phyloP scores from a whole-genome alignment of 2,888 invertebrate genomes.

The Microctonus aethiopoides region DNA sequence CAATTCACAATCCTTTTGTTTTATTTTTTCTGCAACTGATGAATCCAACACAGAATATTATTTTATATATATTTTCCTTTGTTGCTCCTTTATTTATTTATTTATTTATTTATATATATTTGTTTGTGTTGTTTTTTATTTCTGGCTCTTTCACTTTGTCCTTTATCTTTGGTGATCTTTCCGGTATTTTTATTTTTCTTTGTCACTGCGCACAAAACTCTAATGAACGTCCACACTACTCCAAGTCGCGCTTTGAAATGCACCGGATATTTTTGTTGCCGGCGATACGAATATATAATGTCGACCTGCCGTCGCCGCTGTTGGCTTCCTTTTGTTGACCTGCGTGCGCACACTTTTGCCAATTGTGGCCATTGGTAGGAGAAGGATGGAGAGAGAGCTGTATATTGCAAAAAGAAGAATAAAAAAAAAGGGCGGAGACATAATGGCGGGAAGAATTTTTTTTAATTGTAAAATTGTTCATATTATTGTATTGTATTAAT shows the following conservation, averaged over 20 bases:
- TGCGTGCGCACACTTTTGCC: neutral
- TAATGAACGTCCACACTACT: conserved; percentile 33
- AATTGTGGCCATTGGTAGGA: neutral
- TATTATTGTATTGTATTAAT: too few species aligned
- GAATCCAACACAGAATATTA: too few species aligned
- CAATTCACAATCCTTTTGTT: too few species aligned
- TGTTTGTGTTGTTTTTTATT: conserved; percentile 29
- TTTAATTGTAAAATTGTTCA: too few species aligned
- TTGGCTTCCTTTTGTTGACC: neutral
- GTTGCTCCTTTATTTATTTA: too few species aligned
- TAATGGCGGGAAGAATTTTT: neutral
- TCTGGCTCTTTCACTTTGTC: conserved; percentile 20
- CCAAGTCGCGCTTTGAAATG: conserved; percentile 47
- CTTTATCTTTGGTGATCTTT: conserved; percentile 13
- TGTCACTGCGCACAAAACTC: neutral
- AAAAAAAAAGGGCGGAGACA: neutral
- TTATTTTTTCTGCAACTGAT: too few species aligned
- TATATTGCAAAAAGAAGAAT: neutral
- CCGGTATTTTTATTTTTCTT: neutral
- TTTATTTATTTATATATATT: too few species aligned
- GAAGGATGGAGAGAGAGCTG: neutral
- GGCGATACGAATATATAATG: conserved; percentile 19
- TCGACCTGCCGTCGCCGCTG: too few species aligned
- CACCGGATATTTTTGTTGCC: conserved; percentile 43
- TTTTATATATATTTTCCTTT: too few species aligned